phyloP scores from a whole-genome alignment of 2,888 invertebrate genomes.

The Drosophila mayaguana region DNA sequence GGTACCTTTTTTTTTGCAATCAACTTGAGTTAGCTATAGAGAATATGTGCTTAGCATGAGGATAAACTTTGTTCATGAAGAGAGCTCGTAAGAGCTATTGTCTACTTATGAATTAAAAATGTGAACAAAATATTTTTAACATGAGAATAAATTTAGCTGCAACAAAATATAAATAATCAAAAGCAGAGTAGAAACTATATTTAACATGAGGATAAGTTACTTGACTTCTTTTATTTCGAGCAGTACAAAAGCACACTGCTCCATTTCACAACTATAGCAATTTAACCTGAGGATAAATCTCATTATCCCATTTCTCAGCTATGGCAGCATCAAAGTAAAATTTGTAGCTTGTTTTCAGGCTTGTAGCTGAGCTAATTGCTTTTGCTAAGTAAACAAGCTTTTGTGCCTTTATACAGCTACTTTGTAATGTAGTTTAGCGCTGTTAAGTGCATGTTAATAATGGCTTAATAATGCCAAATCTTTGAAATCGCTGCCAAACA shows the following conservation, averaged over 20 bases:
- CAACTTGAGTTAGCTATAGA: no score
- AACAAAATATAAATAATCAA: no score
- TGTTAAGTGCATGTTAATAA: conserved; percentile 12
- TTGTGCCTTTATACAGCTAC: not conserved
- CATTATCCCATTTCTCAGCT: not conserved
- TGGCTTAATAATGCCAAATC: conserved; percentile 20
- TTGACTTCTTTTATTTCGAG: no score
- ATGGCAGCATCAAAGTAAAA: no score
- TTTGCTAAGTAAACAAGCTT: not conserved
- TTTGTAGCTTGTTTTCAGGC: not conserved
- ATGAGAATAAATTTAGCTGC: not conserved
- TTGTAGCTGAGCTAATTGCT: not conserved
- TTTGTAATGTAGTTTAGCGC: not conserved
- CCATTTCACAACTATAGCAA: not conserved
- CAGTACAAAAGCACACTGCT: no score
- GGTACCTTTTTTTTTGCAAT: no score
- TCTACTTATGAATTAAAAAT: no score
- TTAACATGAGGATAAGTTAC: not conserved
- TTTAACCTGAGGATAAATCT: not conserved
- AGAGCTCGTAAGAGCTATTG: no score
- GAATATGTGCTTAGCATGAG: no score
- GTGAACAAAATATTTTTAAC: not conserved
- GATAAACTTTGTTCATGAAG: no score
- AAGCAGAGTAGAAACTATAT: no score
- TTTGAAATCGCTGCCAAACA: conserved; percentile 22